Percentiles rank a stretch among this genome's conserved stretches.
phyloP scores from a whole-genome alignment of 2,888 invertebrate species.

The Drosophila testacea region DNA sequence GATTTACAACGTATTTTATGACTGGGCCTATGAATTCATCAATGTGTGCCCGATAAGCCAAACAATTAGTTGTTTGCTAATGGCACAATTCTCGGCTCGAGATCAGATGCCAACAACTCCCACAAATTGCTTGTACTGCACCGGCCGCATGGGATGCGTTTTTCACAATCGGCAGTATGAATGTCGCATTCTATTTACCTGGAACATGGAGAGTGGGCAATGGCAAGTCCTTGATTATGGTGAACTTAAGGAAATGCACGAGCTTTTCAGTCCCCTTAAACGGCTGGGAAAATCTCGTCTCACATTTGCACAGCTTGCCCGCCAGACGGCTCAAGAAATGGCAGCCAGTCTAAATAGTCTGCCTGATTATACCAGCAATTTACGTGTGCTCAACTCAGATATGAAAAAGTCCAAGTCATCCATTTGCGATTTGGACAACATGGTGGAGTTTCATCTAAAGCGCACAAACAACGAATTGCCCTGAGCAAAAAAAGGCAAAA shows the following conservation, averaged over 20 bases:
- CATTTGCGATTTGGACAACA: slow-evolving; percentile 83
- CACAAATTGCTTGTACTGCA: slow-evolving; percentile 83
- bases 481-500: slow-evolving; percentile 21
- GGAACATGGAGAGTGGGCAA: slow-evolving; percentile 84
- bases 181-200: slow-evolving; percentile 84
- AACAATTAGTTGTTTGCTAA: slow-evolving; percentile 82
- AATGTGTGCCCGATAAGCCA: slow-evolving; percentile 84
- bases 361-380: slow-evolving; percentile 81
- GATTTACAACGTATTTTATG: slow-evolving; percentile 85
- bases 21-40: slow-evolving; percentile 85
- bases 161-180: slow-evolving; percentile 84
- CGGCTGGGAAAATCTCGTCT: slow-evolving; percentile 66
- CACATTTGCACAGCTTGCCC: slow-evolving; percentile 80
- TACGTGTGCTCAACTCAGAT: slow-evolving; percentile 84
- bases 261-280: slow-evolving; percentile 71
- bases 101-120: slow-evolving; percentile 78
- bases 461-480: slow-evolving; percentile 57
- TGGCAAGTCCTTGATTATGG: slow-evolving; percentile 85
- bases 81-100: slow-evolving; percentile 85
- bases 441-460: slow-evolving; percentile 84
- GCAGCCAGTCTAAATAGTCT: slow-evolving; percentile 70
- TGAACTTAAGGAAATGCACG: slow-evolving; percentile 80
- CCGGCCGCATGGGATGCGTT: slow-evolving; percentile 82
- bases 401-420: slow-evolving; percentile 83
- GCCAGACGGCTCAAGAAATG: slow-evolving; percentile 82